These are phyloP conservation scores for Zosterops pallidus DNA, from an alignment of 2,113 vertebrate genomes.

Conservation along the genomic window DNA sequence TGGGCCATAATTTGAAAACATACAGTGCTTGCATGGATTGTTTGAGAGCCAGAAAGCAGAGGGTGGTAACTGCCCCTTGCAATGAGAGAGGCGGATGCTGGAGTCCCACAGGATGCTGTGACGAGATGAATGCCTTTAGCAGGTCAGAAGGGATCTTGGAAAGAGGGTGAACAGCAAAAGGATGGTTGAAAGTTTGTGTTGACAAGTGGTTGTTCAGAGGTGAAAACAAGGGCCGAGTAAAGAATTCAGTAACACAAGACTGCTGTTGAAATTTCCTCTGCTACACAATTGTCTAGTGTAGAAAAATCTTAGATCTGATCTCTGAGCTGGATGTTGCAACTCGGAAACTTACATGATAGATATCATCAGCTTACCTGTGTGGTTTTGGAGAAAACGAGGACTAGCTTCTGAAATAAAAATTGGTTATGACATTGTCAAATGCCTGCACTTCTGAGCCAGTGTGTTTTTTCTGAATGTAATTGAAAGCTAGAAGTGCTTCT, in stretches of 20 bases:
- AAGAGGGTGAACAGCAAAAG: neutral
- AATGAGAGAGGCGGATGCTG: neutral
- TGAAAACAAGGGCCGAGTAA: neutral
- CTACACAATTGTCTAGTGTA: accelerated
- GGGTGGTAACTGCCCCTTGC: neutral
- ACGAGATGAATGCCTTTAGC: neutral
- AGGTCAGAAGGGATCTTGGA: neutral
- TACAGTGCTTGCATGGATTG: neutral
- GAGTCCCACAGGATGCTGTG: neutral
- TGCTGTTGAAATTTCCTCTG: neutral
- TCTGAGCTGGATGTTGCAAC: neutral
- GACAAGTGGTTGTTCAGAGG: neutral
- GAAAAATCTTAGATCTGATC: neutral
- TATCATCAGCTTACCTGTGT: neutral
- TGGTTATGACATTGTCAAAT: neutral
- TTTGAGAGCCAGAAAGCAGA: neutral
- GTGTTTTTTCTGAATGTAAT: neutral
- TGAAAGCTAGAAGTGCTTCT: neutral
- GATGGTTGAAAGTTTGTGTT: neutral
- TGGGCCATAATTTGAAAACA: neutral
- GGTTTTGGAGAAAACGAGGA: neutral
- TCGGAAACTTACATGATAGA: neutral
- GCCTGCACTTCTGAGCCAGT: neutral
- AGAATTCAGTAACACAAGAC: neutral
- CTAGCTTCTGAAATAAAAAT: neutral